A percentile compares a stretch with the other conserved stretches of the same genome.
Evolutionary conservation across 1,140 invertebrate species (phyloP).

Genomic region (Zaprionus africanus): DNA sequence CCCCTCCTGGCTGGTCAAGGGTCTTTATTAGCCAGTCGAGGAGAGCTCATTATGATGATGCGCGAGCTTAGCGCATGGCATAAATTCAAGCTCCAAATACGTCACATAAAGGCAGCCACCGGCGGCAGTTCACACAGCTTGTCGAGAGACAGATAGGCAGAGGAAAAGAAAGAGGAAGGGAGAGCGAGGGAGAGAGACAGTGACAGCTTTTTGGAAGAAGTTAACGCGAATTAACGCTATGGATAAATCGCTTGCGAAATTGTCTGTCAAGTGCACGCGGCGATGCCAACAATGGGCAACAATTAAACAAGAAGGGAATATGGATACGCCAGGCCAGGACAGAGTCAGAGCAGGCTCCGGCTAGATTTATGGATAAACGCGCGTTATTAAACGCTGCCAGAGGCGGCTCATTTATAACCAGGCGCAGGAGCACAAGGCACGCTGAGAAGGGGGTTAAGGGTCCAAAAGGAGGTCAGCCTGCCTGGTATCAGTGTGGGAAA

Average conservation of each 20-base stretch:
- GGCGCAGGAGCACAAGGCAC: background rate
- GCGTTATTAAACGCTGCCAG: slow-evolving; percentile 67
- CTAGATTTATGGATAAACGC: slow-evolving; percentile 66
- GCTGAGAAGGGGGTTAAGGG: background rate
- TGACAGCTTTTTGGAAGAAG: background rate
- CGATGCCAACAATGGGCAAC: slow-evolving; percentile 28
- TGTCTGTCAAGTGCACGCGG: slow-evolving; percentile 70
- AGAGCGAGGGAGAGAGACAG: no score
- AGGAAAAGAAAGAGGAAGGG: background rate
- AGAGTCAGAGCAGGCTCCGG: slow-evolving; percentile 43
- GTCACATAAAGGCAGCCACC: background rate
- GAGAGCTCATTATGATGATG: slow-evolving; percentile 8
- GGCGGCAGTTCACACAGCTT: slow-evolving; percentile 9
- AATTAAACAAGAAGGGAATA: slow-evolving; percentile 52
- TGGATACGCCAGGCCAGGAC: slow-evolving; percentile 22
- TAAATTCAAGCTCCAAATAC: slow-evolving; percentile 14
- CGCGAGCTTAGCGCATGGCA: slow-evolving; percentile 2
- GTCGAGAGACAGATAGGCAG: background rate
- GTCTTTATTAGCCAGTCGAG: background rate
- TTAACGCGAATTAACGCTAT: slow-evolving; percentile 24
- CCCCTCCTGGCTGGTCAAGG: background rate
- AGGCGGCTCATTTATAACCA: slow-evolving; percentile 63
- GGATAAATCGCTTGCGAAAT: slow-evolving; percentile 66
- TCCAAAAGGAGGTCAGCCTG: background rate
- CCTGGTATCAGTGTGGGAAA: background rate